Percentiles rank a stretch among this genome's conserved stretches.
Evolutionary conservation across 2,797 vertebrate genomes (phyloP).

Genomic region (Mareca strepera): DNA sequence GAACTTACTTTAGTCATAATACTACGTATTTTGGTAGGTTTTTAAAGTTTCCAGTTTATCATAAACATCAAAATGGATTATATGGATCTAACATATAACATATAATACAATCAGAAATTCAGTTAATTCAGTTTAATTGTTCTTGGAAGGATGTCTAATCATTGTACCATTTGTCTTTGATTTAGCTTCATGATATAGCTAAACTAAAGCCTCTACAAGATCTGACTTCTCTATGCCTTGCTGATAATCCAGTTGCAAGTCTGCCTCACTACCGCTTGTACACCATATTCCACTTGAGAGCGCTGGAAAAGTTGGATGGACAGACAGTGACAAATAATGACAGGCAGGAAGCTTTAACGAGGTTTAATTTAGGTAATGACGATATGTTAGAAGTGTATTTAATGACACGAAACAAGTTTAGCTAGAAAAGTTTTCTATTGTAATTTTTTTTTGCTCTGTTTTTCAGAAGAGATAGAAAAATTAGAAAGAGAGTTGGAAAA

Average conservation of each 20-base stretch:
- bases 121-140: not conserved
- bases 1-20: not conserved
- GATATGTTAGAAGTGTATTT: not conserved
- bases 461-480: constrained; percentile 84
- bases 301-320: constrained; percentile 82
- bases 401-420: not conserved
- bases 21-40: not conserved
- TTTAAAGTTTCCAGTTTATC: not conserved
- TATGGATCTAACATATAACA: not conserved
- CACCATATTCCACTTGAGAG: constrained; percentile 84
- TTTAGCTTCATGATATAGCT: constrained; percentile 84
- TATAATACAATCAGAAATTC: not conserved
- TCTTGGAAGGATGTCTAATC: not conserved
- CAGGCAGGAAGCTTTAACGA: constrained; percentile 81
- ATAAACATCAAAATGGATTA: not conserved
- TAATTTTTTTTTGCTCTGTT: not conserved
- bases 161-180: constrained; percentile 1
- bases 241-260: constrained; percentile 82
- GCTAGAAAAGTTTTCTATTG: not conserved
- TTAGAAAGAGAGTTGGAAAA: constrained; percentile 83
- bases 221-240: constrained; percentile 81
- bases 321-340: constrained; percentile 79
- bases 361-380: constrained; percentile 85
- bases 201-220: constrained; percentile 85
- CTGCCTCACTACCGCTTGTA: constrained; percentile 85